phyloP scores from a whole-genome alignment of 2,797 vertebrate species.

The Astyanax mexicanus region DNA sequence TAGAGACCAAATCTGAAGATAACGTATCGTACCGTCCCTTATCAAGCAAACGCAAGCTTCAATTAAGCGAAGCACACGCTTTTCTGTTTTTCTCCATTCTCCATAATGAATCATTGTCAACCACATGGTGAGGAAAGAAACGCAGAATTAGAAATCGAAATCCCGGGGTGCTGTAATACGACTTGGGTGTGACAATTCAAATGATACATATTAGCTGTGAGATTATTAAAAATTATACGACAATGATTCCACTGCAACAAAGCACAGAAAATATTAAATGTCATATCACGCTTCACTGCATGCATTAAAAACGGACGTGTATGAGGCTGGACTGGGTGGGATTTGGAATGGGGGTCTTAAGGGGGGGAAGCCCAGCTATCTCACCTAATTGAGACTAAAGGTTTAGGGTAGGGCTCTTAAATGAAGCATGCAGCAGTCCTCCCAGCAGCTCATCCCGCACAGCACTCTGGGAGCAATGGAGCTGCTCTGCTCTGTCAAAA shows the following conservation, averaged over 20 bases:
- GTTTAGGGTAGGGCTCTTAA: slow-evolving; percentile 48
- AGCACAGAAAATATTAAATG: slow-evolving; percentile 43
- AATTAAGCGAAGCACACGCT: slow-evolving; percentile 50
- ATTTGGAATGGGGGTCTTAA: slow-evolving; percentile 24
- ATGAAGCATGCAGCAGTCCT: slow-evolving; percentile 51
- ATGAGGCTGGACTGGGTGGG: slow-evolving; percentile 18
- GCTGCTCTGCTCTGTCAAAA: slow-evolving; percentile 53
- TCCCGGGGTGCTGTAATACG: slow-evolving; percentile 53
- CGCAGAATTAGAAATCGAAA: slow-evolving; percentile 54
- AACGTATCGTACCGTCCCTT: slow-evolving; percentile 34
- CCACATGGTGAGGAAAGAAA: slow-evolving; percentile 54
- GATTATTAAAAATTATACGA: slow-evolving; percentile 61
- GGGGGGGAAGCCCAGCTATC: slow-evolving; percentile 32
- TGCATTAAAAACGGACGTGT: slow-evolving; percentile 29
- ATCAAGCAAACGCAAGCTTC: slow-evolving; percentile 46
- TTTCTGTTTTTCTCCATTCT: slow-evolving; percentile 42
- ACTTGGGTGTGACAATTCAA: slow-evolving; percentile 59
- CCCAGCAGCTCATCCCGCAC: slow-evolving; percentile 48
- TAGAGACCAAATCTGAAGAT: slow-evolving; percentile 44
- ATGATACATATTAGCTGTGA: slow-evolving; percentile 59
- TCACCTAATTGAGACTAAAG: slow-evolving; percentile 60
- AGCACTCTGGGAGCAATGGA: slow-evolving; percentile 40
- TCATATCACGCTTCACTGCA: slow-evolving; percentile 52
- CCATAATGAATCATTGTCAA: slow-evolving; percentile 63
- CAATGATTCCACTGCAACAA: slow-evolving; percentile 55